Conservation (phyloP, 2,113 vertebrate genomes). For the Pollachius pollachius region DNA sequence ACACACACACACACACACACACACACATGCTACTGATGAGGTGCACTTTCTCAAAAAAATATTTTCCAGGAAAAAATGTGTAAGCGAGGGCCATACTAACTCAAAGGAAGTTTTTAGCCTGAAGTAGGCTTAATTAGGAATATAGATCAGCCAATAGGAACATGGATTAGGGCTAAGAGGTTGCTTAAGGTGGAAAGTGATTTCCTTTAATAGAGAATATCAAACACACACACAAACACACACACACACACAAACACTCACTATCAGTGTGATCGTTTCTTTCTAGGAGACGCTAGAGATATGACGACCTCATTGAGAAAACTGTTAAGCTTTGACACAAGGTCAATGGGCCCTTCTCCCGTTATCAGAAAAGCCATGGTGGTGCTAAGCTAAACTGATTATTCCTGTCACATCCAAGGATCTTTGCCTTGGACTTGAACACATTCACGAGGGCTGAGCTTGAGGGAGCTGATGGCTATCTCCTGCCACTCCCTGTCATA, state of each 20-base stretch:
- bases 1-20: constrained; percentile 6
- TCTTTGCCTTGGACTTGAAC: constrained; percentile 25
- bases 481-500: background rate
- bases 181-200: constrained; percentile 35
- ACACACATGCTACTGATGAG: background rate
- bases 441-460: constrained; percentile 18
- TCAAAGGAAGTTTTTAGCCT: too few species aligned
- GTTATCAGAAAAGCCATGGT: constrained; percentile 34
- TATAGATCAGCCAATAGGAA: constrained; percentile 30
- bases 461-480: constrained; percentile 20
- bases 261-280: constrained; percentile 24
- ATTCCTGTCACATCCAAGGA: constrained; percentile 25
- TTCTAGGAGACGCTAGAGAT: constrained; percentile 27
- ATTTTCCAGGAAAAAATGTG: too few species aligned
- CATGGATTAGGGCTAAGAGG: constrained; percentile 29
- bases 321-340: constrained; percentile 41
- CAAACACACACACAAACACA: constrained; percentile 6
- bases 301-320: constrained; percentile 32
- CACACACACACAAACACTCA: background rate
- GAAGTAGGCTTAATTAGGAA: background rate
- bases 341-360: constrained; percentile 35
- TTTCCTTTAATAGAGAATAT: constrained; percentile 30
- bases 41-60: too few species aligned
- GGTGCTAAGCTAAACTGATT: constrained; percentile 46
- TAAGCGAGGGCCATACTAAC: too few species aligned